Evolutionary conservation across 2,113 vertebrate genomes (phyloP), one percentile per base, ranked within the genome.

Genomic region (Tragelaphus buxtoni): DNA sequence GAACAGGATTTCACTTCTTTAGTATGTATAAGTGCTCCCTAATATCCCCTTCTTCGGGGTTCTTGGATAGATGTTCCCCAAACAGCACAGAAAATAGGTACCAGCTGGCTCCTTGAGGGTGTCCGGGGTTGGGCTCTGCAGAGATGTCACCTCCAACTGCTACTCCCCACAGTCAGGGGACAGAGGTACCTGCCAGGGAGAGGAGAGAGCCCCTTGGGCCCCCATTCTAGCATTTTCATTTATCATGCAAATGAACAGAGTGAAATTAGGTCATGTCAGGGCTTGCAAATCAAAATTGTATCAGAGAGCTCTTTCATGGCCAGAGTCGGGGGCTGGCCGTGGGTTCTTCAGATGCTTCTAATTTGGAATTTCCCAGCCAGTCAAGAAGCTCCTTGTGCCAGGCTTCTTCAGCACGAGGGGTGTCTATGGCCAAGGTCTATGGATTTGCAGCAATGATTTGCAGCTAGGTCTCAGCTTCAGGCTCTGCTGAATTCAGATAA

Each of bases 241-340:
- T 97, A 98, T 97, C 79, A 1, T 6, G 74, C 94, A 98, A 98
- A 96, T 97, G 97, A 98, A 97, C 87, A 60, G 97, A 98, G 96
- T 98, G 93, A 98, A 98, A 98, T 98, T 97, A 98, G 97, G 96
- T 95, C 97, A 97, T 91, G 63, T 47, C 89, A 90, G 94, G 69
- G 81, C 87, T 89, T 86, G 90, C 96, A 98, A 97, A 97, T 96
- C 94, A 96, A 94, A 98, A 98, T 91, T 96, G 88, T 96, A 95
- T 98, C 86, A 96, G 96, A 96, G 93, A 95, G 96, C 83, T 96
- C 97, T 97, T 90, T 94, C 61, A 1, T 42, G 51, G 72, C 74
- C 94, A 87, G 91, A 90, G 55, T 24, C 13, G 91, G 13, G 93
- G 47, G 93, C 47, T 16, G 47, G 69, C 39, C 7, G 1, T 65